phyloP scores from a whole-genome alignment of 2,797 vertebrate genomes.

The Thamnophis elegans region DNA sequence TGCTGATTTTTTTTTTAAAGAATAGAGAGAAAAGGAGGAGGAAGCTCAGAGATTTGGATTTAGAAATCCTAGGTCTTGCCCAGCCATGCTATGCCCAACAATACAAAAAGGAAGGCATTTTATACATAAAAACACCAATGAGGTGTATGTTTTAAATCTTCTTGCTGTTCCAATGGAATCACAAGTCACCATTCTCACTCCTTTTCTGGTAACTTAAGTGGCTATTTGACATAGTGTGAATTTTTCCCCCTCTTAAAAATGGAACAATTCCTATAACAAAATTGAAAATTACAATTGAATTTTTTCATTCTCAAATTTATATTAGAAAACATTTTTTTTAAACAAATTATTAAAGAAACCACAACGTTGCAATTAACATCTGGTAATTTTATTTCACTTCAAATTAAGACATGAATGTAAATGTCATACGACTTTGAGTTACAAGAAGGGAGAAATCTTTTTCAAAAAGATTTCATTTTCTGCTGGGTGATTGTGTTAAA shows the following conservation, averaged over 20 bases:
- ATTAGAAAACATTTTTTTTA: background rate
- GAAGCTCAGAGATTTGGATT: background rate
- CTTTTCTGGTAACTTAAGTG: background rate
- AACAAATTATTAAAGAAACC: background rate
- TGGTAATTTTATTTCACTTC: background rate
- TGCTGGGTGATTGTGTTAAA: background rate
- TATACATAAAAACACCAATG: background rate
- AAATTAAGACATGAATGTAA: background rate
- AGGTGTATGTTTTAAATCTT: background rate
- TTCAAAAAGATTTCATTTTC: background rate
- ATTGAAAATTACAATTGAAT: background rate
- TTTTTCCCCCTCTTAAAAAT: background rate
- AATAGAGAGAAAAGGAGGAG: background rate
- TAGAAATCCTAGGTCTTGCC: background rate
- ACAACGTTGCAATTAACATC: background rate
- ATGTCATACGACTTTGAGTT: background rate
- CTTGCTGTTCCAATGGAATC: background rate
- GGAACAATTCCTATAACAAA: background rate
- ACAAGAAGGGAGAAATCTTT: conserved; percentile 24
- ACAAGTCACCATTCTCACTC: background rate
- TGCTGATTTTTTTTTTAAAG: too few relatives aligned
- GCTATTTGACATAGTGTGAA: background rate
- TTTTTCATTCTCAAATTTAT: background rate
- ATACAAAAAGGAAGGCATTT: background rate
- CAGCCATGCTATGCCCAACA: background rate